A percentile compares a stretch with the other conserved stretches of the same genome.
phyloP scores from a whole-genome alignment of 2,888 invertebrate genomes.

The Drosophila niveifrons region DNA sequence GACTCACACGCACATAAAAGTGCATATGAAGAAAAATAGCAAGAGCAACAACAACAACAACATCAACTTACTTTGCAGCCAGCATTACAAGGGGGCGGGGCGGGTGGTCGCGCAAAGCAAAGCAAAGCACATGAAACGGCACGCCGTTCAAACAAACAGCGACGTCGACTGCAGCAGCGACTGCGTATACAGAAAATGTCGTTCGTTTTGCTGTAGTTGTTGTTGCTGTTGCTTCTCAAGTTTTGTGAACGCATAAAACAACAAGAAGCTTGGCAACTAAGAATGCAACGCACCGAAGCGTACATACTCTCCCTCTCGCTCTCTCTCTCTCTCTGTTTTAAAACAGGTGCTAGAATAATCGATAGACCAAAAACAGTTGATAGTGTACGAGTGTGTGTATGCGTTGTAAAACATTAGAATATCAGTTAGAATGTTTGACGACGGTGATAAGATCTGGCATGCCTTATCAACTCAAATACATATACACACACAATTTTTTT shows the following conservation, averaged over 20 bases:
- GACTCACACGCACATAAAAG: constrained; percentile 72
- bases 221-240: constrained; percentile 57
- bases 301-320: constrained; percentile 23
- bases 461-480: constrained; percentile 40
- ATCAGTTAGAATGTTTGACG: constrained; percentile 15
- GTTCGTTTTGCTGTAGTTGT: constrained; percentile 47
- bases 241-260: constrained; percentile 72
- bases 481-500: constrained; percentile 23
- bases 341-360: constrained; percentile 10
- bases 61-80: not conserved
- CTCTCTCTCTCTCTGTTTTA: not conserved
- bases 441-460: constrained; percentile 43
- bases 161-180: constrained; percentile 28
- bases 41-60: constrained; percentile 45
- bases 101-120: constrained; percentile 5
- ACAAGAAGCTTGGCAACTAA: constrained; percentile 26
- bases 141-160: constrained; percentile 48
- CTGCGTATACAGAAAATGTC: constrained; percentile 75
- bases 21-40: constrained; percentile 70
- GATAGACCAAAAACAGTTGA: not conserved
- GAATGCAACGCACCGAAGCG: constrained; percentile 25
- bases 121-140: constrained; percentile 21
- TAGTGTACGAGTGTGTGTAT: not conserved
- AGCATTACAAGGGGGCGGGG: constrained; percentile 14
- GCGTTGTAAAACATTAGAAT: not conserved